Conservation (phyloP, 1,140 invertebrate species). For the Rhagoletis zephyria region DNA sequence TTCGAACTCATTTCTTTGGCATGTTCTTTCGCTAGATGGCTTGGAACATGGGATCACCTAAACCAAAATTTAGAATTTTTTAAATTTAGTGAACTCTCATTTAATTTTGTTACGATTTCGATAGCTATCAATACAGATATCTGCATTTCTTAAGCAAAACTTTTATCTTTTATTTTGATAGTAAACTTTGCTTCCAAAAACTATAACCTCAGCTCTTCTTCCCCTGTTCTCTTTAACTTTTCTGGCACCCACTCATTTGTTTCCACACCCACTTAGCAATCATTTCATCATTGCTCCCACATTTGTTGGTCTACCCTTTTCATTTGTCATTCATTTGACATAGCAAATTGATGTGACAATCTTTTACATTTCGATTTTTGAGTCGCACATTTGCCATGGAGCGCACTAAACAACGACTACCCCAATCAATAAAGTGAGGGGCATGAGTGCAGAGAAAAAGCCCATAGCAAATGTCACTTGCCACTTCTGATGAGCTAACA, state of each 20-base stretch:
- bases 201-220: no score
- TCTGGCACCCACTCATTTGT: not conserved
- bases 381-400: not conserved
- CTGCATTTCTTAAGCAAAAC: no score
- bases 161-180: no score
- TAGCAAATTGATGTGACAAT: constrained; percentile 60
- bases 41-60: no score
- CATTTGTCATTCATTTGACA: constrained; percentile 59
- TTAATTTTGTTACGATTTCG: no score
- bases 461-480: constrained; percentile 35
- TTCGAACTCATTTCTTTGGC: no score
- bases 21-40: no score
- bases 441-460: constrained; percentile 4
- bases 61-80: no score
- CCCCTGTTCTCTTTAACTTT: no score
- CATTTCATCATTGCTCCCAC: not conserved
- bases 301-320: constrained; percentile 55
- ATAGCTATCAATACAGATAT: no score
- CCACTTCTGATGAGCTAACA: not conserved
- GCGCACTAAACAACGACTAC: constrained; percentile 51
- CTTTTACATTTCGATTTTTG: constrained; percentile 58
- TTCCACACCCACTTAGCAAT: not conserved
- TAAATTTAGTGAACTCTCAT: no score
- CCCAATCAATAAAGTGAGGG: constrained; percentile 19
- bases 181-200: no score